Evolutionary conservation across 2,888 invertebrate species (phyloP), one percentile per base, ranked within the genome.

Genomic region (Nomada flava): DNA sequence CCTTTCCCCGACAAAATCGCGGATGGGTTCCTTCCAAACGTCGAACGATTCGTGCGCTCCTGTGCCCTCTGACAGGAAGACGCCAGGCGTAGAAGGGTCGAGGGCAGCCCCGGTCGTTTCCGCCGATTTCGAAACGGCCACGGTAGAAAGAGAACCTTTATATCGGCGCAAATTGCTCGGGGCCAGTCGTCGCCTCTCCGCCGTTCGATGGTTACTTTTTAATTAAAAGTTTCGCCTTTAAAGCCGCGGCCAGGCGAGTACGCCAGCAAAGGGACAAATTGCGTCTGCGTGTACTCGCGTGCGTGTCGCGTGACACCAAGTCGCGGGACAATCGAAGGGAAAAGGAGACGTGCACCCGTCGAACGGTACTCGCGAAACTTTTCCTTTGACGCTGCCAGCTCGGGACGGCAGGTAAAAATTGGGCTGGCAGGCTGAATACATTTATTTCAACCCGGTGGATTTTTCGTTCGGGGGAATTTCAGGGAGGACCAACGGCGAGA

Each of bases 141-240:
- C 26, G 10, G 4, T 64, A 64, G 74, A 83, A 70, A 60, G 59
- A 18, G 70, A 86, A 87, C 86, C 88, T 88, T 87, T 87, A 78
- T 83, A 86, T 88, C 77, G 81, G 77, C 78, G 73, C 84, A 78
- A 88, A 88, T 87, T 84, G 86, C 88, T 87, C 29, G 78, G 79
- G 82, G 79, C 76, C 59, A 10, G 70, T 50, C 72, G 74, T 68
- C 62, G 50, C 60, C 71, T 65, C 69, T 11, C 29, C 70, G 23
- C 10, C 18, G 44, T 13, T 5, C 77, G 73, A 86, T 81, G 83
- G 86, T 85, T 85, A 88, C 88, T 88, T 86, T 88, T 88, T 88
- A 86, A 88, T 88, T 88, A 88, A 88, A 88, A 88, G 80, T 88
- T 88, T 85, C 72, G 75, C 85, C 75, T 86, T 82, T 70, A 65